Percentiles rank a stretch among this genome's conserved stretches.
phyloP scores from a whole-genome alignment of 2,888 invertebrate species.

The Nemotelus nigrinus region DNA sequence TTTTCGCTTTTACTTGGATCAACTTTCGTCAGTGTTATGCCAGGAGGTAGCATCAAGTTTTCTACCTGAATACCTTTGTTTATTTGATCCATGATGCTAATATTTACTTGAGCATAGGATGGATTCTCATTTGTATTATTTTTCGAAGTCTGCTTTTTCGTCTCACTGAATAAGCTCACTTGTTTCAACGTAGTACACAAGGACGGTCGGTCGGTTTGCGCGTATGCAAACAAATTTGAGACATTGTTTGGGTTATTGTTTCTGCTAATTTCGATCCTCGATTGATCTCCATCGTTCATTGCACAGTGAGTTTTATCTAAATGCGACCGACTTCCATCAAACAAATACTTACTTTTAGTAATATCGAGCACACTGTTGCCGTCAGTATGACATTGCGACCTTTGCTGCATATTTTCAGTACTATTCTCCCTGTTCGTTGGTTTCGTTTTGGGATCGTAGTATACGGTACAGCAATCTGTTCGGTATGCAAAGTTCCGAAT shows the following conservation, averaged over 20 bases:
- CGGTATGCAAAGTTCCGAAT: too few species aligned
- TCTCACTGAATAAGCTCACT: background rate
- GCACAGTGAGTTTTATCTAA: background rate
- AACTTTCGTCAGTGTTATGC: slow-evolving; percentile 82
- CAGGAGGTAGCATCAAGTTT: slow-evolving; percentile 76
- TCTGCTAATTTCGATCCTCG: background rate
- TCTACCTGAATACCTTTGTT: slow-evolving; percentile 68
- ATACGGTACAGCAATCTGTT: too few species aligned
- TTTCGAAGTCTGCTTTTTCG: slow-evolving; percentile 26
- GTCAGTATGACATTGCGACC: background rate
- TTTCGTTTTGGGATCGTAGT: too few species aligned
- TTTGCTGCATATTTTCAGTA: background rate
- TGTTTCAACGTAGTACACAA: background rate
- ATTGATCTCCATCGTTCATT: background rate
- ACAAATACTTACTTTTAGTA: background rate
- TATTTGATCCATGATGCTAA: slow-evolving; percentile 65
- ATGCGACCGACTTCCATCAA: background rate
- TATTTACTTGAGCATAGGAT: slow-evolving; percentile 53
- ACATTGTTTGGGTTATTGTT: background rate
- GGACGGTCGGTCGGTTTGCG: background rate
- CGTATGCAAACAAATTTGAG: background rate
- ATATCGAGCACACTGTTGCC: background rate
- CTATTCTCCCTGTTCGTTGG: background rate
- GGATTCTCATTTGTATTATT: slow-evolving; percentile 23
- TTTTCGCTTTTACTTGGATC: slow-evolving; percentile 67